phyloP scores from a whole-genome alignment of 2,797 vertebrate genomes.

The Furcifer pardalis region DNA sequence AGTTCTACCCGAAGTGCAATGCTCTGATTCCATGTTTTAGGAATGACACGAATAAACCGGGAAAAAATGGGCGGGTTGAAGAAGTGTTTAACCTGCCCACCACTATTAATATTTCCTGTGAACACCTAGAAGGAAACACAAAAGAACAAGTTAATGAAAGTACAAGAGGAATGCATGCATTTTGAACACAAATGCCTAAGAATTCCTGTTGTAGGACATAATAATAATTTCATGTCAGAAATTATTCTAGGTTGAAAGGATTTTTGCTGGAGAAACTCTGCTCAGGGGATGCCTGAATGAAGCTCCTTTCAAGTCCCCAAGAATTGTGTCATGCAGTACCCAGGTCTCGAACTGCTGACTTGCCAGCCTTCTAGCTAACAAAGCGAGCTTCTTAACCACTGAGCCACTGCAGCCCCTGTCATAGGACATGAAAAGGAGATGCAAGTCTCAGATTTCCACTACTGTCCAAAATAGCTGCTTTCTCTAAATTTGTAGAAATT shows the following conservation, averaged over 20 bases:
- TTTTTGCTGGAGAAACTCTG: too few species aligned
- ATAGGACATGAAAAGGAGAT: too few species aligned
- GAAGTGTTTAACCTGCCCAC: conserved; percentile 84
- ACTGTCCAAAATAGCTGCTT: neutral
- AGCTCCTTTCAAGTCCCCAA: too few species aligned
- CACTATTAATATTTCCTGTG: conserved; percentile 83
- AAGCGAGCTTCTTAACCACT: too few species aligned
- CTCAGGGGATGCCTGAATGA: too few species aligned
- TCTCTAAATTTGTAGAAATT: neutral
- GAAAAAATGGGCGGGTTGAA: conserved; percentile 92
- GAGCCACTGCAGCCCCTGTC: too few species aligned
- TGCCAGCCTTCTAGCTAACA: too few species aligned
- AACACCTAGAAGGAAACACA: conserved; percentile 82
- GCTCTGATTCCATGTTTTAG: conserved; percentile 82
- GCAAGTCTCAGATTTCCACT: neutral
- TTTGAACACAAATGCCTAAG: neutral
- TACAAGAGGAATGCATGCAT: neutral
- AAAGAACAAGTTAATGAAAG: conserved; percentile 35
- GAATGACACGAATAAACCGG: conserved; percentile 88
- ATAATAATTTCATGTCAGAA: too few species aligned
- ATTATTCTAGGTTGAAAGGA: too few species aligned
- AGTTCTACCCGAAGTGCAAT: conserved; percentile 92
- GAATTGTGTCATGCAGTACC: too few species aligned
- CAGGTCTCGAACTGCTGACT: too few species aligned
- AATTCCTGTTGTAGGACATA: neutral